Evolutionary conservation across 30 jellyfish, hydroid and myxozoan species (phyloP).

Genomic region (Aurelia aurita): DNA sequence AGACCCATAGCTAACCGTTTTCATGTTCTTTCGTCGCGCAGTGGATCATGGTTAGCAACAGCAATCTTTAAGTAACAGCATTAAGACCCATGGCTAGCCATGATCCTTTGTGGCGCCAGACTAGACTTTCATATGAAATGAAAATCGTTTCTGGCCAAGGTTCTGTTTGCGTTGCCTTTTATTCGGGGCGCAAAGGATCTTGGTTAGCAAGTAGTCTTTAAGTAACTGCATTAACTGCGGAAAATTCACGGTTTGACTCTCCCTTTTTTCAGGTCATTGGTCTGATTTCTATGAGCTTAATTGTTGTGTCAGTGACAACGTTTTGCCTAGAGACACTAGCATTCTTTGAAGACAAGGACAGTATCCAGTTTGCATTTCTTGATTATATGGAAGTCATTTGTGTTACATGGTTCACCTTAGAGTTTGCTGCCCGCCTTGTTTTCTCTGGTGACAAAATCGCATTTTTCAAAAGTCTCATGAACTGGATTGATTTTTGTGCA

Average conservation of each 20-base stretch:
- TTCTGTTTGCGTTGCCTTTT: no score
- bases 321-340: slow-evolving; percentile 88
- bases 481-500: slow-evolving; percentile 95
- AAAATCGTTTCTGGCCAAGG: no score
- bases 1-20: no score
- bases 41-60: no score
- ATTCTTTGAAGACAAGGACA: slow-evolving; percentile 39
- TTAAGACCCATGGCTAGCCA: no score
- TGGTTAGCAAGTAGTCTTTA: no score
- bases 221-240: background rate
- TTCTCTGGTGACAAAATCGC: slow-evolving; percentile 63
- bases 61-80: no score
- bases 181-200: no score
- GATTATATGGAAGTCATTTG: slow-evolving; percentile 75
- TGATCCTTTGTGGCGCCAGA: no score
- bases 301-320: slow-evolving; percentile 79
- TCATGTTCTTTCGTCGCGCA: no score
- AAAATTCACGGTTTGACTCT: background rate
- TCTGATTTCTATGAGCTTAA: slow-evolving; percentile 81
- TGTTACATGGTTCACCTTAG: slow-evolving; percentile 88
- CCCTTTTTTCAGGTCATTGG: slow-evolving; percentile 70
- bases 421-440: slow-evolving; percentile 65
- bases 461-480: slow-evolving; percentile 74
- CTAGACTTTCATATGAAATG: no score
- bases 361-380: slow-evolving; percentile 52